phyloP scores from a whole-genome alignment of 2,888 invertebrate species.

The Meghimatium bilineatum region DNA sequence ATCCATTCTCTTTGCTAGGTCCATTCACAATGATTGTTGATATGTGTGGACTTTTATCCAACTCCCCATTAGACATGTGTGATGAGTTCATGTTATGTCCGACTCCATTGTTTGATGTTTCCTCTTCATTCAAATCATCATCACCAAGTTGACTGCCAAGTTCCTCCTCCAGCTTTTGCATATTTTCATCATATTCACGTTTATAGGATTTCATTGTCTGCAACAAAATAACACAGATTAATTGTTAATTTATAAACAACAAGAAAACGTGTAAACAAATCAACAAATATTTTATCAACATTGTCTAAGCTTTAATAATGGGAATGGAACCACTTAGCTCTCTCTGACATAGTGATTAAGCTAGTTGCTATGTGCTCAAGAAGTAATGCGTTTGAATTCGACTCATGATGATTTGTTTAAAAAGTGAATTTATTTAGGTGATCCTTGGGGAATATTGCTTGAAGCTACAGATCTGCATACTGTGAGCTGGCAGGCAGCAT shows the following conservation, averaged over 20 bases:
- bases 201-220: conserved; percentile 58
- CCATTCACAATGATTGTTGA: conserved; percentile 44
- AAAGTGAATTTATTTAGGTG: too few relatives aligned
- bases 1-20: conserved; percentile 27
- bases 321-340: too few relatives aligned
- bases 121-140: conserved; percentile 52
- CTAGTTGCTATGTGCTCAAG: too few relatives aligned
- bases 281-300: too few relatives aligned
- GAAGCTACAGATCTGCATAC: too few relatives aligned
- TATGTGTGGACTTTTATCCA: conserved; percentile 26
- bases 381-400: too few relatives aligned
- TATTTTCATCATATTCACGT: conserved; percentile 62
- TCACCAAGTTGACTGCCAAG: conserved; percentile 57
- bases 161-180: conserved; percentile 59
- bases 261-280: background rate
- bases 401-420: too few relatives aligned
- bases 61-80: conserved; percentile 20
- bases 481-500: too few relatives aligned
- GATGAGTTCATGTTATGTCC: conserved; percentile 1
- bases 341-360: too few relatives aligned
- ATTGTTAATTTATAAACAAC: background rate
- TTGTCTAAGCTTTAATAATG: too few relatives aligned
- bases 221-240: conserved; percentile 17
- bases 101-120: conserved; percentile 32
- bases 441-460: too few relatives aligned